phyloP scores from a whole-genome alignment of 2,888 invertebrate genomes.

The Leucophenga montana region DNA sequence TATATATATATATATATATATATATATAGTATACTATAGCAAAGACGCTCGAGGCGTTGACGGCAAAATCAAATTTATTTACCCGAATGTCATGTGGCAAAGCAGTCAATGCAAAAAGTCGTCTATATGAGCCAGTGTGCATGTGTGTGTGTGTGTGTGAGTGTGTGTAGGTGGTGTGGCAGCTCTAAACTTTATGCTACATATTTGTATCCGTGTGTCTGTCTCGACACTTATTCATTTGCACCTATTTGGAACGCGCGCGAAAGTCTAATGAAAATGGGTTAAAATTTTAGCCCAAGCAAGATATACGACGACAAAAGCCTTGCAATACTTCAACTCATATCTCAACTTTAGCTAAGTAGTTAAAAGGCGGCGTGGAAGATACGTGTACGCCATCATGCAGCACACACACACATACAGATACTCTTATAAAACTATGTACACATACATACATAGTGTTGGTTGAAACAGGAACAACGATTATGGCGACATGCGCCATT shows the following conservation, averaged over 20 bases:
- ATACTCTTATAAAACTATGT: constrained; percentile 10
- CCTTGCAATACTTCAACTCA: not conserved
- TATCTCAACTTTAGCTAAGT: not conserved
- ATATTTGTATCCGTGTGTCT: constrained; percentile 37
- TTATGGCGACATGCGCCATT: too few relatives aligned
- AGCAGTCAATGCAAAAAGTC: constrained; percentile 22
- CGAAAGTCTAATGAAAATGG: constrained; percentile 14
- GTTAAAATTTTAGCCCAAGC: not conserved
- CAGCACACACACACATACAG: constrained; percentile 14
- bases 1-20: constrained; percentile 20
- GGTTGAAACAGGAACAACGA: not conserved
- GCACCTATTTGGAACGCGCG: constrained; percentile 8
- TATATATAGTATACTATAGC: constrained; percentile 22
- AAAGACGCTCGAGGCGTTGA: constrained; percentile 60
- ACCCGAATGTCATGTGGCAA: constrained; percentile 49
- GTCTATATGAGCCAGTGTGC: constrained; percentile 15
- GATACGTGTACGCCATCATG: constrained; percentile 10
- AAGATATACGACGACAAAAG: not conserved
- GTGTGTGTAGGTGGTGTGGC: constrained; percentile 24
- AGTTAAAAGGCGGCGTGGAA: constrained; percentile 31
- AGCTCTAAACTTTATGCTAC: constrained; percentile 35
- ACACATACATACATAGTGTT: constrained; percentile 15
- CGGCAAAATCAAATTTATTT: constrained; percentile 61
- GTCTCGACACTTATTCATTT: too few relatives aligned
- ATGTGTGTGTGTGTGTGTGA: constrained; percentile 13